These are phyloP conservation scores for Chaetodon trifasciatus DNA, from an alignment of 2,797 vertebrate species.

Conservation along the genomic window DNA sequence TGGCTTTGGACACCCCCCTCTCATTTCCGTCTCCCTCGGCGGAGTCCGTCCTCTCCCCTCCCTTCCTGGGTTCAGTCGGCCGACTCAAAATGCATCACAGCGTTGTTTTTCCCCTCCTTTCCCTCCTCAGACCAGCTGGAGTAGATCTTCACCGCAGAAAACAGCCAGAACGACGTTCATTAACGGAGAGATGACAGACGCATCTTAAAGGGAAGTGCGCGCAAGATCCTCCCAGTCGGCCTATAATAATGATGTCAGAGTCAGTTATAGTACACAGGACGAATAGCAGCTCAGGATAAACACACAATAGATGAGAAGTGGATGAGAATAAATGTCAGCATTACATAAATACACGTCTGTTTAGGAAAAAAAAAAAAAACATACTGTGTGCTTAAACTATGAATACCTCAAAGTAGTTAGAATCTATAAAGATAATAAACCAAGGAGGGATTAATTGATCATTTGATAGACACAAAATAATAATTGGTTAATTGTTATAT, in stretches of 20 bases:
- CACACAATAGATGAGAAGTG: conserved; percentile 20
- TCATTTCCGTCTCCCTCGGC: conserved; percentile 79
- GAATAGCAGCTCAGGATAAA: conserved; percentile 33
- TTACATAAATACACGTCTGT: not conserved
- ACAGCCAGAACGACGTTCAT: conserved; percentile 60
- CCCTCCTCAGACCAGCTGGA: conserved; percentile 25
- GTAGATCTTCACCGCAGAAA: conserved; percentile 40
- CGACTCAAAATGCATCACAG: conserved; percentile 72
- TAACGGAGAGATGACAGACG: conserved; percentile 69
- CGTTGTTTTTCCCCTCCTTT: not conserved
- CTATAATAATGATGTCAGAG: conserved; percentile 77
- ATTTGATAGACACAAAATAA: not conserved
- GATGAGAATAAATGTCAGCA: not conserved
- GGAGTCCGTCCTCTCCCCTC: conserved; percentile 59
- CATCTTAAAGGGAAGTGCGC: conserved; percentile 84
- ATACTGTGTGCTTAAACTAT: not conserved
- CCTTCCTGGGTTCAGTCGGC: conserved; percentile 65
- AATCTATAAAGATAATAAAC: not conserved
- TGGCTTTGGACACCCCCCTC: conserved; percentile 75
- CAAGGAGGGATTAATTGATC: not conserved
- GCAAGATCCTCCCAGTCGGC: conserved; percentile 58
- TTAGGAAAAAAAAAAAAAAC: not conserved
- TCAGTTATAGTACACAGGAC: conserved; percentile 45
- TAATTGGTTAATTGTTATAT: not conserved
- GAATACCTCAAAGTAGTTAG: not conserved